phyloP scores from a whole-genome alignment of 2,113 vertebrate genomes.

The Sinocyclocheilus grahami region DNA sequence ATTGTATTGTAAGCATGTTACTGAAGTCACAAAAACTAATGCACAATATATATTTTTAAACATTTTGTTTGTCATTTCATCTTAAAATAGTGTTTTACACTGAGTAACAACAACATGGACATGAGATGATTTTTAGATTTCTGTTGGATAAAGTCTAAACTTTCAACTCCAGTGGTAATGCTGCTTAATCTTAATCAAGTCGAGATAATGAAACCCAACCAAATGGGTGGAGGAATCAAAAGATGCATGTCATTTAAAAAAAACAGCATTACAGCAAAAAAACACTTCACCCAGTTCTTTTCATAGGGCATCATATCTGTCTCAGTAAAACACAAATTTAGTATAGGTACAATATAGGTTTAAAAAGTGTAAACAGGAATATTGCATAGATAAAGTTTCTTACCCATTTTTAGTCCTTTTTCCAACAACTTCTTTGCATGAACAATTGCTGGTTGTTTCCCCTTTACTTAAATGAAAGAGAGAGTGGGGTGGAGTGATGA shows the following conservation, averaged over 20 bases:
- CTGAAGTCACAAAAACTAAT: not conserved
- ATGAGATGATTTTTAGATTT: not conserved
- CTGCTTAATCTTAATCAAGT: not conserved
- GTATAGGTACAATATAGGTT: not conserved
- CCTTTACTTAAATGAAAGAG: not conserved
- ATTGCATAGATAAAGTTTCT: not conserved
- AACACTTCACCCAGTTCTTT: not conserved
- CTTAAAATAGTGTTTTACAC: not conserved
- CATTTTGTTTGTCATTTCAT: no score
- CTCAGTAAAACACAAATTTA: not conserved
- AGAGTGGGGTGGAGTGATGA: conserved; percentile 9
- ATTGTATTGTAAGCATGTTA: no score
- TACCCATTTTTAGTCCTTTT: conserved; percentile 11
- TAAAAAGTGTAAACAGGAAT: not conserved
- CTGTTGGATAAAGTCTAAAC: not conserved
- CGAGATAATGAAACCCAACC: not conserved
- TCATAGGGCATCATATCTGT: not conserved
- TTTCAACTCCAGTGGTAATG: not conserved
- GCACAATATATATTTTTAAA: not conserved
- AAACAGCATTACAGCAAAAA: not conserved
- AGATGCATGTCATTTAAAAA: not conserved
- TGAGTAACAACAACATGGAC: not conserved
- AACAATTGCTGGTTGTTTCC: not conserved
- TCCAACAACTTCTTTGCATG: not conserved
- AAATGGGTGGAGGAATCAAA: not conserved